These are phyloP conservation scores for Bellardia bayeri DNA, from an alignment of 2,888 invertebrate genomes.

Conservation along the genomic window DNA sequence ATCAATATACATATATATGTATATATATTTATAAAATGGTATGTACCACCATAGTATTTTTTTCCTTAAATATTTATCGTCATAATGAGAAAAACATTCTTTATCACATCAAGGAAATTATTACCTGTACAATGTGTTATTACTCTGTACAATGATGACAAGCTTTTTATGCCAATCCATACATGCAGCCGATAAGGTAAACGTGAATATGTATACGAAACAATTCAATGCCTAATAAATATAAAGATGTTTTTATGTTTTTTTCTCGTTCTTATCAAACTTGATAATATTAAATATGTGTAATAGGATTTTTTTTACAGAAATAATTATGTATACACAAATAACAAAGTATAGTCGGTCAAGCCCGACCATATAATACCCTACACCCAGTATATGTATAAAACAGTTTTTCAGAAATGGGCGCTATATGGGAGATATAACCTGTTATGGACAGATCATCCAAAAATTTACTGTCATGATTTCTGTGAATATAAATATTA, in stretches of 20 bases:
- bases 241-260: not conserved
- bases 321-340: not conserved
- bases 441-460: no score
- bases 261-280: not conserved
- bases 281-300: not conserved
- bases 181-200: not conserved
- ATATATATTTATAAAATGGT: not conserved
- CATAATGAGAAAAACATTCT: not conserved
- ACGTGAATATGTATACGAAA: not conserved
- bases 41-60: not conserved
- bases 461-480: no score
- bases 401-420: no score
- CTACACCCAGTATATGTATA: no score
- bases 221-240: not conserved
- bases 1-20: not conserved
- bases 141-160: not conserved
- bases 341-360: no score
- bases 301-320: not conserved
- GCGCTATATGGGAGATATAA: no score
- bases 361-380: no score
- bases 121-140: not conserved
- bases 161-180: not conserved
- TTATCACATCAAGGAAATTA: conserved; percentile 3
- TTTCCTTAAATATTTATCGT: not conserved
- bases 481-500: no score